phyloP scores from a whole-genome alignment of 2,888 invertebrate genomes.

The Eupithecia subumbrata region DNA sequence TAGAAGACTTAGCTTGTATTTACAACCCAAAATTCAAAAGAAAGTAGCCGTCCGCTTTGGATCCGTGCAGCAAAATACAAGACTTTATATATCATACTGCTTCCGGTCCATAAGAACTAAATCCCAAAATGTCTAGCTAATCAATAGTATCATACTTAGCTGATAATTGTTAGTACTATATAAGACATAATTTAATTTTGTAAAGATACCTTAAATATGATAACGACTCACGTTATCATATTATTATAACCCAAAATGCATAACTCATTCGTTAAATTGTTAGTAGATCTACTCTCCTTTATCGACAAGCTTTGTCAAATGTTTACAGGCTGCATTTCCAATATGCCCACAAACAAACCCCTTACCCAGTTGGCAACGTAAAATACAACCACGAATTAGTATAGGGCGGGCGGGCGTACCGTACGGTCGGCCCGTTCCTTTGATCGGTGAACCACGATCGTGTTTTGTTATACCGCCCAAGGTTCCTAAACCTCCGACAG shows the following conservation, averaged over 20 bases:
- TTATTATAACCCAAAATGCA: neutral
- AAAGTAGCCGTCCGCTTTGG: no score
- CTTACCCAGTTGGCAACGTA: slow-evolving; percentile 41
- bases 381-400: slow-evolving; percentile 53
- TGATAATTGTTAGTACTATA: no score
- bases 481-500: neutral
- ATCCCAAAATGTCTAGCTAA: no score
- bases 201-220: neutral
- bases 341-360: slow-evolving; percentile 16
- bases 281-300: neutral
- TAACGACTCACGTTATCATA: neutral
- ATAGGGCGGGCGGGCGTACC: slow-evolving; percentile 68
- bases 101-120: no score
- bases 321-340: slow-evolving; percentile 1
- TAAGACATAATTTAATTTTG: no score
- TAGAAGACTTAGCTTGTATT: neutral
- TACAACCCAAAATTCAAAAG: neutral
- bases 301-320: neutral
- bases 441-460: neutral
- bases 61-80: no score
- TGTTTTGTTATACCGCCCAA: slow-evolving; percentile 34
- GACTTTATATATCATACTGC: no score
- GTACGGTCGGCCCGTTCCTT: slow-evolving; percentile 49
- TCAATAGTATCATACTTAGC: no score
- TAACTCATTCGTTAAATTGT: neutral